Conservation (phyloP, 2,888 invertebrate genomes). For the Taphrorychus bicolor region DNA sequence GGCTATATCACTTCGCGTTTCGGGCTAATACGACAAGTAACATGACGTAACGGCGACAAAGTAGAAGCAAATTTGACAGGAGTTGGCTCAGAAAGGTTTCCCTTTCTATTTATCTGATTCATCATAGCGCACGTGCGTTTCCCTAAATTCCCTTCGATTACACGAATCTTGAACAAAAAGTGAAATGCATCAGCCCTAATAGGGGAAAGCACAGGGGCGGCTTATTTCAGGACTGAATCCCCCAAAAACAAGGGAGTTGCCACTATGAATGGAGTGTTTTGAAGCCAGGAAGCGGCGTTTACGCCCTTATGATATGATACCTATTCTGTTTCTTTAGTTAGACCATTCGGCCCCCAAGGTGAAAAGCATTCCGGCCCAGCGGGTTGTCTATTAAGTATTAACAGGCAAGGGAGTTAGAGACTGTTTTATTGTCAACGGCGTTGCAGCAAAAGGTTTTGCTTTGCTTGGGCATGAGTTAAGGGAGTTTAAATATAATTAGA, state of each 20-base stretch:
- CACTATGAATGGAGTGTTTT: conserved; percentile 13
- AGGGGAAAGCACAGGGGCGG: neutral
- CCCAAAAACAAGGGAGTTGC: conserved; percentile 5
- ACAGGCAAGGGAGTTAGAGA: conserved; percentile 6
- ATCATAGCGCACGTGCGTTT: neutral
- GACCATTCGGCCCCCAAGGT: conserved; percentile 16
- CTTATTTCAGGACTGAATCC: neutral
- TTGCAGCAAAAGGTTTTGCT: neutral
- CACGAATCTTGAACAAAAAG: neutral
- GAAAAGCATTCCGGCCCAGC: conserved; percentile 25
- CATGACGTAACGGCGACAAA: conserved; percentile 40
- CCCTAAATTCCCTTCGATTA: no score
- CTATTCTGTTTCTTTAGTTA: conserved; percentile 17
- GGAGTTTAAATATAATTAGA: no score
- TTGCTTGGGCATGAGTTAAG: neutral
- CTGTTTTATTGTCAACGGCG: neutral
- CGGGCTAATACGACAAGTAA: conserved; percentile 37
- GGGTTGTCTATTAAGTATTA: conserved; percentile 17
- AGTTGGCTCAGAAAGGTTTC: neutral
- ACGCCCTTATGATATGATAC: conserved; percentile 18
- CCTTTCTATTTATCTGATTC: neutral
- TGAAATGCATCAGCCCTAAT: neutral
- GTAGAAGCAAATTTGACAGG: conserved; percentile 27
- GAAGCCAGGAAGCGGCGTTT: conserved; percentile 17
- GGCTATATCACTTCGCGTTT: conserved; percentile 36